Base-by-base conservation (phyloP, 1,140 invertebrate species). In the Drosophila tristis region DNA sequence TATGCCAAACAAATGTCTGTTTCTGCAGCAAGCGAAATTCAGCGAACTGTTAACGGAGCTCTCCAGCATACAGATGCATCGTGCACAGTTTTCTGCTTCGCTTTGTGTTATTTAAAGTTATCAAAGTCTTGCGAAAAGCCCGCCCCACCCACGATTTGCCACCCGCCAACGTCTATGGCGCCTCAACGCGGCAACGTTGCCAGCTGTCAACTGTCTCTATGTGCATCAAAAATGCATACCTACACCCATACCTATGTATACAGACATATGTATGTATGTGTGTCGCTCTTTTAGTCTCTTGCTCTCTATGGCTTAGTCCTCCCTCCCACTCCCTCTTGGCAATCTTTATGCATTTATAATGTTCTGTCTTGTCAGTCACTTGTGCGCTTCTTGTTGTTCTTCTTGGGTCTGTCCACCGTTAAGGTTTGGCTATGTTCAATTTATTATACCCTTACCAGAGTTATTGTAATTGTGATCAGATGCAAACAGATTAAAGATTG, bases 311-410 rank as follows among this genome's bases (percentile, higher is more conserved):
- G 4, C 11, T 39, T 39, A 13, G 2, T 39, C 4, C 35, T 13
- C 11, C 45, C 3, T 2, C 13, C 43, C 47, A 13, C 26, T 44
- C 13, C 43, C 16, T 42, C 47, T 64, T 61, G 35, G 35, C 11
- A 13, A 39, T 39, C 35, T 16, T 26, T 39, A 49, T 20, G 43
- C 63, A 56, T 70, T 67, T 56, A 68, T 57, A 64, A 68, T 9
- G 45, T 20, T 35, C 23, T 23, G 64, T 31, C 64, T 68, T 70
- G 64, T 70, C 66, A 70, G 31, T 70, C 64, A 57, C 66, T 70
- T 70, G 66, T 68, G 66, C 44, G 51, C 66, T 57, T 43, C 31
- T 49, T 57, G 53, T 67, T 39, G 53, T 56, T 39, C 35, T 13
- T 39, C 35, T 39, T 39, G 35, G 35, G 2, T 39, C 9, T 9